Base-by-base conservation (phyloP, 2,797 vertebrate genomes). In the Thamnophis elegans region DNA sequence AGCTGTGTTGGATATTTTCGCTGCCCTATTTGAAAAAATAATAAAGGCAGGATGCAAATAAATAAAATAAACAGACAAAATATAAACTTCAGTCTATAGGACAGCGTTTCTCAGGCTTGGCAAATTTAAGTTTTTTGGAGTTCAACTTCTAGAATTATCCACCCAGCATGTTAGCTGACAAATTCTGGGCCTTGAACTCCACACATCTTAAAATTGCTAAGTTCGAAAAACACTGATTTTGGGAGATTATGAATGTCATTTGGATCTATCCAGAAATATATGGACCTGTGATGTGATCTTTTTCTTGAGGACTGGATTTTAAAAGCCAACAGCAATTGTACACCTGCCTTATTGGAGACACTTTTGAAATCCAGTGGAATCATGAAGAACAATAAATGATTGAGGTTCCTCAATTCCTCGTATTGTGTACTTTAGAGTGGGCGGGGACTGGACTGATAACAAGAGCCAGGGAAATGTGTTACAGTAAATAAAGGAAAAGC, bases 361-460 rank as follows among this genome's bases (percentile, higher is more conserved):
- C 4, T 82, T 82, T 82, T 12, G 4, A 47, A 85, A 36, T 16
- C n/a, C 28, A 62, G 26, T 53, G 14, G 58, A 10, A 59, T 36
- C n/a, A 13, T 13, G 8, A 36, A 54, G 58, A n/a, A 20, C 68
- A 90, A 47, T 32, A 68, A 3, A 53, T 88, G 22, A 26, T 25
- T 28, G 32, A 59, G 20, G 16, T 51, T 68, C 18, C 18, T 58
- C 16, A 20, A 88, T 90, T 0, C 0, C 54, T 87, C 87, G 14
- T 87, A 87, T n/a, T 18, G 6, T 32, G 12, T 91, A 55, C 25
- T 26, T 36, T 13, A 18, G 28, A 93, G 65, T n/a, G 87, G 36
- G 42, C 90, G 91, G 28, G n/a, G 16, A 36, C 7, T n/a, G 92
- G 90, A 94, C 92, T 92, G 93, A 94, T 95, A 94, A 4, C 88